Evolutionary conservation across 1,140 invertebrate genomes (phyloP), one percentile per base, ranked within the genome.

Genomic region (Leptopilina boulardi): DNA sequence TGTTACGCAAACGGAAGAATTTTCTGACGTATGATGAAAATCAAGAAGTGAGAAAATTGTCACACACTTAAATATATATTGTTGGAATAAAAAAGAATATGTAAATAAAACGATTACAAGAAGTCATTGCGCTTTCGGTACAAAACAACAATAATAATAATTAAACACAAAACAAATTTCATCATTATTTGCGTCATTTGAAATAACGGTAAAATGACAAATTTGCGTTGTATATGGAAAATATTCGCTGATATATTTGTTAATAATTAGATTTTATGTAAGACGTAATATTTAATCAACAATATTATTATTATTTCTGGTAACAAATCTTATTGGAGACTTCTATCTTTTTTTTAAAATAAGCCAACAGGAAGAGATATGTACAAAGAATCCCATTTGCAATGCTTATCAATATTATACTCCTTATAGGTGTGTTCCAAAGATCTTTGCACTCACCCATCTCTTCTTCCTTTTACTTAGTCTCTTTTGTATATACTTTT

Each of bases 351-450:
- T 26, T 59, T 66, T 66, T 30, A 10, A 66, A 30, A n/a, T n/a
- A 26, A 30, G 23, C 23, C 23, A 66, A 66, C 56, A 26, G 56
- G 56, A 66, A 66, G 56, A 66, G 56, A 66, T 66, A 66, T 54
- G 19, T 30, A 26, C 3, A 66, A 47, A 73, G 71, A 1, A 73
- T 23, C 18, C 38, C 42, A 26, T 51, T 73, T n/a, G 42, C 71
- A 47, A 51, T 18, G 47, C 47, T 71, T 44, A 66, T 71, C 73
- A 74, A 70, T 3, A 51, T 70, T 51, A 54, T 26, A 66, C 23
- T 66, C 21, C 56, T 74, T 82, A 73, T 82, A 75, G 56, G 56
- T 66, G 21, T 66, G 56, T 5, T 54, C 19, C 51, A 54, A 54
- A 54, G 56, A 66, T 66, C 56, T 66, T 66, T 66, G 56, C 10